Percentiles rank a stretch among this genome's conserved stretches.
phyloP scores from a whole-genome alignment of 2,797 vertebrate species.

The Uromys caudimaculatus region DNA sequence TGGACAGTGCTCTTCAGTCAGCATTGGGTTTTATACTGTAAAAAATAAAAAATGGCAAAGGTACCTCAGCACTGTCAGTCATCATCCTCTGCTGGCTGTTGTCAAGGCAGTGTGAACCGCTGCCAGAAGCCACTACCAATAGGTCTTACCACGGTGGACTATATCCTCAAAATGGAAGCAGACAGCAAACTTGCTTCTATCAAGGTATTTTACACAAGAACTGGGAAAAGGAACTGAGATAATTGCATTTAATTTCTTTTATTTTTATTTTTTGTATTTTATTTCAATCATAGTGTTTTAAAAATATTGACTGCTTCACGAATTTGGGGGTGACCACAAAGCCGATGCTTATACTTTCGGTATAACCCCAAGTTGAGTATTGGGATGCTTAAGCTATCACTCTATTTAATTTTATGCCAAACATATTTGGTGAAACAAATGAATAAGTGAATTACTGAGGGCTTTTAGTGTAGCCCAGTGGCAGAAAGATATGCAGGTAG shows the following conservation, averaged over 20 bases:
- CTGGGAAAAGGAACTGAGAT: not conserved
- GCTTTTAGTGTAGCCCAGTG: not conserved
- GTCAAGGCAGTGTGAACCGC: too few relatives aligned
- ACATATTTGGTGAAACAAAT: not conserved
- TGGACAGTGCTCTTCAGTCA: not conserved
- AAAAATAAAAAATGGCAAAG: too few relatives aligned
- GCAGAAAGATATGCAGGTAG: not conserved
- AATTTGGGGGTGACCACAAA: not conserved
- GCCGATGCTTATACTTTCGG: not conserved
- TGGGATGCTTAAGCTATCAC: not conserved
- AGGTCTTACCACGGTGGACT: too few relatives aligned
- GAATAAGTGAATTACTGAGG: not conserved
- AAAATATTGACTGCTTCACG: not conserved
- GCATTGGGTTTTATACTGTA: not conserved
- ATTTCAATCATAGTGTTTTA: not conserved
- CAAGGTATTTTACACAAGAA: not conserved
- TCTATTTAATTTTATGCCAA: not conserved
- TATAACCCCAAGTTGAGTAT: not conserved
- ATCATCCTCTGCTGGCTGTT: not conserved
- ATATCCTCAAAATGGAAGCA: not conserved
- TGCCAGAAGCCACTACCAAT: not conserved
- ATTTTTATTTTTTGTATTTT: not conserved
- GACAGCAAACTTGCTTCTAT: not conserved
- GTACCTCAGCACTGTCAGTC: not conserved
- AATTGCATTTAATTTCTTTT: not conserved